Percentiles rank a stretch among this genome's conserved stretches.
These are phyloP conservation scores for Agonum fuliginosum DNA, from an alignment of 2,888 invertebrate genomes.

Conservation along the genomic window DNA sequence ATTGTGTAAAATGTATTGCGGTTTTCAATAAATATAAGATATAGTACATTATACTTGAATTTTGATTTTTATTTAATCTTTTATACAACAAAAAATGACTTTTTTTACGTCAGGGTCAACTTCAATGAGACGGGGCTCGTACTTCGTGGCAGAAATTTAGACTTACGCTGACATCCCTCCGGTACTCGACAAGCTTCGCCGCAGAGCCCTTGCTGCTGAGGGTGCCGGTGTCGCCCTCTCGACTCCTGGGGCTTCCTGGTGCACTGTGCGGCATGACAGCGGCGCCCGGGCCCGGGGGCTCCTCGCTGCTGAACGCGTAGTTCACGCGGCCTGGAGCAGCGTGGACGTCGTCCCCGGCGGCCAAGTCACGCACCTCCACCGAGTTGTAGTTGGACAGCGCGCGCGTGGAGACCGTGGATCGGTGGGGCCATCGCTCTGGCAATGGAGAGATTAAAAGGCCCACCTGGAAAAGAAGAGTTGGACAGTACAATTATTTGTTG, in stretches of 20 bases:
- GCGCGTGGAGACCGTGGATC: background rate
- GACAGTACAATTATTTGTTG: no score
- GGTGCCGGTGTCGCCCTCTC: background rate
- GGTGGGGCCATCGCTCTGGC: background rate
- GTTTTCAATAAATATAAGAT: no score
- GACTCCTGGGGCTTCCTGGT: background rate
- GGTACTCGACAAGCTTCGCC: background rate
- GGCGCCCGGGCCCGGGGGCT: background rate
- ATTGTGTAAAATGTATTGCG: no score
- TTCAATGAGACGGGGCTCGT: no score
- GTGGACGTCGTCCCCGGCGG: background rate
- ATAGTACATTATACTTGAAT: no score
- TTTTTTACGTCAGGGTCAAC: no score
- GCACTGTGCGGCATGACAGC: background rate
- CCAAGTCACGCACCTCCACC: background rate
- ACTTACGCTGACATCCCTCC: background rate
- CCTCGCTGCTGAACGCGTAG: background rate
- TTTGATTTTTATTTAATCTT: no score
- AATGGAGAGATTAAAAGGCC: background rate
- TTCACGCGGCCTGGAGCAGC: background rate
- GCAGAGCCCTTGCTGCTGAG: background rate
- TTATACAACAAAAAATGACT: no score
- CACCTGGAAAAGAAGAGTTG: constrained; percentile 18
- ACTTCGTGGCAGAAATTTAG: no score
- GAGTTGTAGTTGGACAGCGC: constrained; percentile 21